Evolutionary conservation across 2,113 vertebrate genomes (phyloP).

Genomic region (Corythornis vintsioides): DNA sequence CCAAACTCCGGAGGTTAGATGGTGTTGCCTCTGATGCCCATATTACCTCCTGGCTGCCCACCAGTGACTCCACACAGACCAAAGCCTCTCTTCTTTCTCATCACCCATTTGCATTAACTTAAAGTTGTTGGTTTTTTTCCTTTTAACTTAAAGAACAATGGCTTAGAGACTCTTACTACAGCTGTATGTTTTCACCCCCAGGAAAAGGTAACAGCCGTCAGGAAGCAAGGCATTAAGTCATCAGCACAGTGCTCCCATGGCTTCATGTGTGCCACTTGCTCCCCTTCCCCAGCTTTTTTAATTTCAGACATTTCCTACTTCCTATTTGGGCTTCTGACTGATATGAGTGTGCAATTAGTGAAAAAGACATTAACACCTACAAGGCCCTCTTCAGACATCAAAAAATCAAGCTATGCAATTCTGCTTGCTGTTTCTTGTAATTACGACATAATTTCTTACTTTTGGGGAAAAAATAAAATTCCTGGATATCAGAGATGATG

Average conservation of each 20-base stretch:
- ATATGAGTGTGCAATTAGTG: conserved; percentile 26
- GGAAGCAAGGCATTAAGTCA: conserved; percentile 32
- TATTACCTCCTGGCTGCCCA: neutral
- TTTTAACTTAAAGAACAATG: neutral
- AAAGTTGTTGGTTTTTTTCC: neutral
- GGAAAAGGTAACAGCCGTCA: neutral
- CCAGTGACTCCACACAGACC: neutral
- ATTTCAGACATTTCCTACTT: conserved; percentile 45
- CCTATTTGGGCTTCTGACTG: conserved; percentile 14
- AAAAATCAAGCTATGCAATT: conserved; percentile 8
- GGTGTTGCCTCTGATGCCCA: neutral
- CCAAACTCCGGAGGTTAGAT: neutral
- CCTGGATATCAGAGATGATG: conserved; percentile 36
- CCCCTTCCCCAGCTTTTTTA: conserved; percentile 2
- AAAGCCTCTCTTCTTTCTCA: neutral
- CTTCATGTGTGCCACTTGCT: neutral
- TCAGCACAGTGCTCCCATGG: neutral
- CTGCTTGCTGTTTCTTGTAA: conserved; percentile 27
- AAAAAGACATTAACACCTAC: conserved; percentile 34
- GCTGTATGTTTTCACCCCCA: neutral
- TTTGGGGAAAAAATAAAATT: conserved; percentile 28
- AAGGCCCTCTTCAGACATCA: conserved; percentile 23
- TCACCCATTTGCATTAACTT: neutral
- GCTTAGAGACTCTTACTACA: neutral
- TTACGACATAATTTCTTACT: conserved; percentile 42